Evolutionary conservation across 2,797 vertebrate species (phyloP).

Genomic region (Choloepus didactylus): DNA sequence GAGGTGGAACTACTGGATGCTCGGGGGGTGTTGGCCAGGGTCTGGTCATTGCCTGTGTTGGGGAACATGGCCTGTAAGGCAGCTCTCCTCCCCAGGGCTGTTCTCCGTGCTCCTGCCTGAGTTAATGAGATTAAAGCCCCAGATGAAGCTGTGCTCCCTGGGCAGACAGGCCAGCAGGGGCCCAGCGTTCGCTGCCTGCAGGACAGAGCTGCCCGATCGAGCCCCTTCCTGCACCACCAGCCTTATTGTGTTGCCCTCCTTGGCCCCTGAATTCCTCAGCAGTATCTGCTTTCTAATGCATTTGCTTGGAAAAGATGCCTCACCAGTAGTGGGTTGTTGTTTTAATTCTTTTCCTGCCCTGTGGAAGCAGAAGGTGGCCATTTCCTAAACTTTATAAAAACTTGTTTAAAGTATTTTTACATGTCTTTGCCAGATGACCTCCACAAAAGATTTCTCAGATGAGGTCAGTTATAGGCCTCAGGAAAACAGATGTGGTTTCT

Average conservation of each 20-base stretch:
- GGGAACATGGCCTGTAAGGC: fast-evolving
- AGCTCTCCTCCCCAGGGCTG: fast-evolving
- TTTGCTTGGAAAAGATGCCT: background rate
- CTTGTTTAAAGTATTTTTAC: background rate
- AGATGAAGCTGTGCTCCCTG: fast-evolving
- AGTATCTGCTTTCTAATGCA: fast-evolving
- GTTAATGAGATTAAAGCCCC: background rate
- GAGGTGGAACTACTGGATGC: background rate
- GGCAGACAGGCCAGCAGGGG: no score
- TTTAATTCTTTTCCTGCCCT: fast-evolving
- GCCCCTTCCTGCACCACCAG: fast-evolving
- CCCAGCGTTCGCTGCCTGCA: fast-evolving
- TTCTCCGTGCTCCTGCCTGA: fast-evolving
- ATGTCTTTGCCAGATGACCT: background rate
- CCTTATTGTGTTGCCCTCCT: fast-evolving
- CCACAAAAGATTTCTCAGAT: background rate
- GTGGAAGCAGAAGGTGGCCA: background rate
- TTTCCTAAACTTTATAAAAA: background rate
- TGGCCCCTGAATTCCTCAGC: fast-evolving
- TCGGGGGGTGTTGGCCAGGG: fast-evolving
- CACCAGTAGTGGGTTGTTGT: fast-evolving
- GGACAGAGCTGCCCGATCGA: fast-evolving
- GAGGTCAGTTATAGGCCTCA: background rate
- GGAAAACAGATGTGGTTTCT: background rate
- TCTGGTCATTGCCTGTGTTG: fast-evolving